Conservation (phyloP, 2,797 vertebrate genomes). For the Basileuterus tristriatus region DNA sequence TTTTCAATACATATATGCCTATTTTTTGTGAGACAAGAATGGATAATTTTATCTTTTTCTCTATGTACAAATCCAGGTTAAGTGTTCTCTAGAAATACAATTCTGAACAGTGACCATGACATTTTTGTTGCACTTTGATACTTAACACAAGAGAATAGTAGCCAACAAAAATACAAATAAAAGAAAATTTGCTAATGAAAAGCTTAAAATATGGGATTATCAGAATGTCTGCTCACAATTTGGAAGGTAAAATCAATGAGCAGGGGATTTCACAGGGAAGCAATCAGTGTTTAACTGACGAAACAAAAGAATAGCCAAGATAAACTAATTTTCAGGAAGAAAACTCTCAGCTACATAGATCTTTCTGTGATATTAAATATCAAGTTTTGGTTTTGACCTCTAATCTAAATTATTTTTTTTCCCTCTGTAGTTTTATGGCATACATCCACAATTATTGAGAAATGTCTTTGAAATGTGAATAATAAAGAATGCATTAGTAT, state of each 20-base stretch:
- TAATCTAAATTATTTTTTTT: background rate
- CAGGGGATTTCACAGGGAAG: background rate
- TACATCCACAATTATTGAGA: background rate
- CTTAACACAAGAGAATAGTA: background rate
- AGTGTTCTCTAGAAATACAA: background rate
- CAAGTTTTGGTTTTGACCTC: background rate
- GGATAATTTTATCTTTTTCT: background rate
- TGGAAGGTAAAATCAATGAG: background rate
- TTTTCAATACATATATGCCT: background rate
- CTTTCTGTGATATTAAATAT: background rate
- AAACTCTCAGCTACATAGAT: background rate
- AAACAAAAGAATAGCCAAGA: background rate
- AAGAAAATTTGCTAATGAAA: background rate
- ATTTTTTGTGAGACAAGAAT: background rate
- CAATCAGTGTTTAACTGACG: background rate
- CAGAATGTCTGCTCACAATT: background rate
- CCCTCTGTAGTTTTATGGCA: background rate
- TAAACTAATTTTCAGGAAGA: background rate
- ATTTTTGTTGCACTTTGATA: background rate
- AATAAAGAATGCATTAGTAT: background rate
- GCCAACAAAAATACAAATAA: background rate
- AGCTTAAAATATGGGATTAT: background rate
- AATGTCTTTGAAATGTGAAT: background rate
- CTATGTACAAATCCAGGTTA: background rate
- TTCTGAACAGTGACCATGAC: background rate